Conservation (phyloP, 2,113 vertebrate species). For the Lynx canadensis region DNA sequence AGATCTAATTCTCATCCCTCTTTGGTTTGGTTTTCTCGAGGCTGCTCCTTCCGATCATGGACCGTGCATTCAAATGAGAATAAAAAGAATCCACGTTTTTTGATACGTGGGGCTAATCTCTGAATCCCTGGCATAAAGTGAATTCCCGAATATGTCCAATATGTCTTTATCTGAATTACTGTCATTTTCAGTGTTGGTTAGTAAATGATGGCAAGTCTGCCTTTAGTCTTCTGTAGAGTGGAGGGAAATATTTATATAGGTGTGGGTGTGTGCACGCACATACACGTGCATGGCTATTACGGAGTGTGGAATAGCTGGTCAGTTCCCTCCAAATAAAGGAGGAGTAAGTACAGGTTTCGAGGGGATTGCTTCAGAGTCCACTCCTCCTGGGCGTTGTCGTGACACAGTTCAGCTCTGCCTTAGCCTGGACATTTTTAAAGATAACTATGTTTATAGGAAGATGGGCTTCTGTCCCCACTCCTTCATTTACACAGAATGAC, state of each 20-base stretch:
- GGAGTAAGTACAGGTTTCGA: background rate
- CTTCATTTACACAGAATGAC: slow-evolving; percentile 94
- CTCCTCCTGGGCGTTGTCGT: slow-evolving; percentile 47
- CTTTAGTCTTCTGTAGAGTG: background rate
- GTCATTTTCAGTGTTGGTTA: background rate
- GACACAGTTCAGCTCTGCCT: slow-evolving; percentile 61
- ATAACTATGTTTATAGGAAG: slow-evolving; percentile 80
- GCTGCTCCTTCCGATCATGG: background rate
- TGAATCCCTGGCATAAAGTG: background rate
- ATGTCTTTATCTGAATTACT: background rate
- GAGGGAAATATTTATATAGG: accelerated
- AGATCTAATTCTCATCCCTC: background rate
- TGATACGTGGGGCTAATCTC: background rate
- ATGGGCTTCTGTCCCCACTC: slow-evolving; percentile 86
- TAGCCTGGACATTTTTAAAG: slow-evolving; percentile 70
- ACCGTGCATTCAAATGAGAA: background rate
- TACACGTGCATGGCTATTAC: background rate
- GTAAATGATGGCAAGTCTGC: background rate
- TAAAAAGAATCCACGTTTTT: background rate
- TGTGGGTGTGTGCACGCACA: too few species aligned
- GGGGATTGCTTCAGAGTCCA: background rate
- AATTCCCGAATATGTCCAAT: background rate
- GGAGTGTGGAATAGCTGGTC: background rate
- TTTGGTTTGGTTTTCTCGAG: background rate
- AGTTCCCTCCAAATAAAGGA: slow-evolving; percentile 8